phyloP scores from a whole-genome alignment of 2,797 vertebrate genomes.

The Enteromius paludinosus region DNA sequence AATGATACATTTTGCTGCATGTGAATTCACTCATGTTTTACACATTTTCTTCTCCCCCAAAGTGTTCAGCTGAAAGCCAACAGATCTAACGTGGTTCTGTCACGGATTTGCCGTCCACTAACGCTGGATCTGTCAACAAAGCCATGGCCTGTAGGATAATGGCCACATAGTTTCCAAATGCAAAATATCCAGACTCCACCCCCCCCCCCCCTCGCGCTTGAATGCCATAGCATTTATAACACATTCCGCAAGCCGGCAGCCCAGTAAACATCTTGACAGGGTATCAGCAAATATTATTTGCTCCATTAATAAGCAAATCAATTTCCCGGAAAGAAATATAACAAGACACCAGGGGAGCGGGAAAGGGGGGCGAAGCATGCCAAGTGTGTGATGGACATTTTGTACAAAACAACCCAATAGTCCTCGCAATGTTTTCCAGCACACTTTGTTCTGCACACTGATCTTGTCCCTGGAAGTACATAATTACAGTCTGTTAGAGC shows the following conservation, averaged over 20 bases:
- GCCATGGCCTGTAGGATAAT: conserved; percentile 72
- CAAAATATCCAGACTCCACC: conserved; percentile 24
- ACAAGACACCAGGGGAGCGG: conserved; percentile 70
- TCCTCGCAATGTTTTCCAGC: conserved; percentile 73
- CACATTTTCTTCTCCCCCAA: conserved; percentile 77
- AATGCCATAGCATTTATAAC: conserved; percentile 53
- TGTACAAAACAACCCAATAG: conserved; percentile 71
- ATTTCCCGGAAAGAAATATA: conserved; percentile 70
- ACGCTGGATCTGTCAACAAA: conserved; percentile 70
- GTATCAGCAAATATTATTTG: conserved; percentile 68
- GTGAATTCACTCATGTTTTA: conserved; percentile 77
- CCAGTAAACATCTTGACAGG: conserved; percentile 68
- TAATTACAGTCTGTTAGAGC: conserved; percentile 80
- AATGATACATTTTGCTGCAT: conserved; percentile 73
- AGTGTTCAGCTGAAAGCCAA: conserved; percentile 76
- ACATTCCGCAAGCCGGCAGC: conserved; percentile 58
- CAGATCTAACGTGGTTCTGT: conserved; percentile 74
- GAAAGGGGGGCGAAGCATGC: conserved; percentile 49
- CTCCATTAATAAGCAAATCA: conserved; percentile 78
- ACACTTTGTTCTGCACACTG: conserved; percentile 81
- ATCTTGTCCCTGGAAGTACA: conserved; percentile 77
- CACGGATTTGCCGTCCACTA: conserved; percentile 74
- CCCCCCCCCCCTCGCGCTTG: background rate
- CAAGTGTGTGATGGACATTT: conserved; percentile 67
- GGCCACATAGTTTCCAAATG: conserved; percentile 68